These are phyloP conservation scores for Schrankia costaestrigalis DNA, from an alignment of 2,888 invertebrate species.

Conservation along the genomic window DNA sequence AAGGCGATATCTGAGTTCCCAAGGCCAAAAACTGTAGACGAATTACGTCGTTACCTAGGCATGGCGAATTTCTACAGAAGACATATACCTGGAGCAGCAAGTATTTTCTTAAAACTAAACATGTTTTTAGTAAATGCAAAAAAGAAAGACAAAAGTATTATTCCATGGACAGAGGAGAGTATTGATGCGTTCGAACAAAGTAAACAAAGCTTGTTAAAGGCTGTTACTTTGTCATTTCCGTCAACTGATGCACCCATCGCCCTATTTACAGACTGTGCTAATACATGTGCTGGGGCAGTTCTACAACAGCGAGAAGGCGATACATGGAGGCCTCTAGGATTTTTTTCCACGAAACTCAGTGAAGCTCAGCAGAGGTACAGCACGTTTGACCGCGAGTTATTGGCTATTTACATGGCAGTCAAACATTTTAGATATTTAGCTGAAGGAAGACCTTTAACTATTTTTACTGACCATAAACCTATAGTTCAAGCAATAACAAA, in stretches of 20 bases:
- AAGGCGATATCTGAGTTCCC: no score
- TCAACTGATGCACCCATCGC: background rate
- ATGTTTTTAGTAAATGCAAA: background rate
- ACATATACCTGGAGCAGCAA: background rate
- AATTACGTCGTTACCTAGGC: no score
- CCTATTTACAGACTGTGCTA: background rate
- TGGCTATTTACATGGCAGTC: background rate
- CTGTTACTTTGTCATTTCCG: background rate
- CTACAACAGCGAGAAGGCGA: background rate
- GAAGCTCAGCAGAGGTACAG: background rate
- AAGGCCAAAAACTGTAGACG: no score
- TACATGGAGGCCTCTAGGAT: background rate
- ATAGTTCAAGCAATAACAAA: background rate
- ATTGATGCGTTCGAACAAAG: background rate
- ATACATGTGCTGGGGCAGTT: background rate
- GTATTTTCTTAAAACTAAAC: background rate
- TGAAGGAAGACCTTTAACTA: background rate
- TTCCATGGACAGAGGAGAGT: background rate
- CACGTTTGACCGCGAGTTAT: background rate
- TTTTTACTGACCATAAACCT: conserved; percentile 3
- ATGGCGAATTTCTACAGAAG: no score
- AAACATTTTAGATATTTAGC: background rate
- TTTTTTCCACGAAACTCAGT: background rate
- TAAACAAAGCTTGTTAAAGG: background rate
- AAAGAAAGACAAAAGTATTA: background rate